phyloP scores from a whole-genome alignment of 2,113 vertebrate species.

The Ageneiosus marmoratus region DNA sequence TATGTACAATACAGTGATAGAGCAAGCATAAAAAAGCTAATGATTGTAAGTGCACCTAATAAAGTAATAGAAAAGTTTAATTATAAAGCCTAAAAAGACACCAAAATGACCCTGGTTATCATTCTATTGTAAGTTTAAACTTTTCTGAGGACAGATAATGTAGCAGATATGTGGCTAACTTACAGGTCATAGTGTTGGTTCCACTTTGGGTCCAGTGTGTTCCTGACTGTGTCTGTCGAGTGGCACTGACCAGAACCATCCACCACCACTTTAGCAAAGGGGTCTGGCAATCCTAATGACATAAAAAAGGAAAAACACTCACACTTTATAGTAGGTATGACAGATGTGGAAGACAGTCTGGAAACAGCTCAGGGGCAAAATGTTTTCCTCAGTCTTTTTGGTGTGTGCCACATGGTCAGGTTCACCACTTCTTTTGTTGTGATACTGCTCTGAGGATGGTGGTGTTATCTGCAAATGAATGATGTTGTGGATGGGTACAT shows the following conservation, averaged over 20 bases:
- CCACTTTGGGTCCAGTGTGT: conserved; percentile 98
- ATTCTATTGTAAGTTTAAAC: neutral
- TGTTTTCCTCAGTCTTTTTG: neutral
- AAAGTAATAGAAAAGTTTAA: neutral
- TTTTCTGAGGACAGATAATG: conserved; percentile 72
- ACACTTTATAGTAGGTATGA: neutral
- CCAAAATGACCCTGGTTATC: neutral
- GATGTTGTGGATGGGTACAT: neutral
- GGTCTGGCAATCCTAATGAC: conserved; percentile 89
- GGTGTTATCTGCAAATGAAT: neutral
- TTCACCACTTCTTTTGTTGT: neutral
- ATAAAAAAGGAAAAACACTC: neutral
- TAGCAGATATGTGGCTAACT: conserved; percentile 69
- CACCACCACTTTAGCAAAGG: conserved; percentile 98
- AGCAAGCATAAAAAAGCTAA: neutral
- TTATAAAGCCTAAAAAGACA: neutral
- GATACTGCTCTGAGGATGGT: neutral
- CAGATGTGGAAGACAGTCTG: neutral
- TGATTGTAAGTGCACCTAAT: neutral
- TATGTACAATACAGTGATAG: neutral
- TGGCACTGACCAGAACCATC: conserved; percentile 98
- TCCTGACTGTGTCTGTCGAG: conserved; percentile 99
- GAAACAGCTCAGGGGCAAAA: neutral
- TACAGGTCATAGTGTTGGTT: conserved; percentile 99
- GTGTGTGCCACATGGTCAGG: neutral